Evolutionary conservation across 2,113 vertebrate species (phyloP), one percentile per base, ranked within the genome.

Genomic region (Tachysurus fulvidraco): DNA sequence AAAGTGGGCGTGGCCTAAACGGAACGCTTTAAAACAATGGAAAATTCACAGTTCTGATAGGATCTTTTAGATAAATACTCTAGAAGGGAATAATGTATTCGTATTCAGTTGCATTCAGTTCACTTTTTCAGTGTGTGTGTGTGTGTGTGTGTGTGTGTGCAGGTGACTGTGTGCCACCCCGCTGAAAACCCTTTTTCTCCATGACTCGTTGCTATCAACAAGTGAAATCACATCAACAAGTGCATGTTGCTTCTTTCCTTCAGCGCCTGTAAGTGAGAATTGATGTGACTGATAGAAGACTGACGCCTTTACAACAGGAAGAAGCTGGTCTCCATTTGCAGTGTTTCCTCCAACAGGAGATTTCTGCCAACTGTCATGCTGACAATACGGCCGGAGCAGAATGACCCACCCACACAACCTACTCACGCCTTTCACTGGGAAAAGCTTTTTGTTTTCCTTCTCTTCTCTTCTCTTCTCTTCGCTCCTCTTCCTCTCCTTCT

Each of bases 301-400:
- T 78, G 86, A 87, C 81, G 81, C 71, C 81, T 77, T 87, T 64
- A 71, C 59, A 77, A n/a, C 5, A n/a, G 57, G 80, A 81, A 87
- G 86, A 81, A 87, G 81, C 86, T 87, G 86, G 71, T 87, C 71
- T 77, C 60, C 25, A 87, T 87, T 87, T 83, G 81, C 86, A 87
- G 86, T 12, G 62, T 83, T 87, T 87, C 86, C 86, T 82, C 76
- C 86, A 83, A 78, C 86, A 57, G 86, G 60, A 87, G 59, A 87
- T 78, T 65, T 83, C 86, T 87, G 86, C 81, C 86, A 87, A 87
- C 86, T 87, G 86, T 87, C 86, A 87, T 83, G 60, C 86, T 87
- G 86, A 87, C 86, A 87, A 87, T 87, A 87, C 86, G 81, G 86
- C 36, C 81, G 0, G 71, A 87, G 36, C 86, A 87, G 71, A 87